Evolutionary conservation across 2,113 vertebrate genomes (phyloP), one percentile per base, ranked within the genome.

Genomic region (Rostratula benghalensis): DNA sequence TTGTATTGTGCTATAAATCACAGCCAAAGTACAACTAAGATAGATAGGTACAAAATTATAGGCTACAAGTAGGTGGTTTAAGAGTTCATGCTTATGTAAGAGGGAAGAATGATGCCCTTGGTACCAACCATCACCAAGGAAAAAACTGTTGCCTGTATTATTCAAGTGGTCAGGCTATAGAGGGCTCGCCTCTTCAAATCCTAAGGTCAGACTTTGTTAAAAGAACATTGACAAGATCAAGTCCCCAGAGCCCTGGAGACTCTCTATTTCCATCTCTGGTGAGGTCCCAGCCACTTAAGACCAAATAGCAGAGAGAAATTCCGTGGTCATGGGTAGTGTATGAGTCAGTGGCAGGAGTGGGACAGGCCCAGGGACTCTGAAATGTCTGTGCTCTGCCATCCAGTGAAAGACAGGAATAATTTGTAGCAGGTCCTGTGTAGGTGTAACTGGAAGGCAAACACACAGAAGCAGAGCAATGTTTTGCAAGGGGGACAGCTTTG

Each of bases 1-100:
- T 48, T 16, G 8, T 10, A 57, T 78, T 41, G 80, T 76, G 83
- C 92, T 60, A 86, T 86, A 96, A 95, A 90, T 90, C 83, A 79
- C 45, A 28, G 74, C 54, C 56, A 23, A 78, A 77, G 91, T 31
- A 59, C 85, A 73, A 65, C 75, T n/a, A 10, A 71, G 77, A 71
- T 16, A 63, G 83, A 71, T 21, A 54, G 73, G 89, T 41, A 64
- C 48, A 90, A 51, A 96, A 95, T 94, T 69, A 45, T 39, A 69
- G 86, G 39, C 82, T 91, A 4, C 48, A 48, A 33, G 83, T 61
- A 64, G 80, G 16, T 79, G 74, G 10, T 41, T 94, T 83, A 78
- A 89, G 56, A 91, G 74, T 9, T 22, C 25, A 2, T 65, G 4
- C 56, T 94, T 86, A 67, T 15, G 45, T 53, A 90, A 77, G 73